These are phyloP conservation scores for Cephus spinipes DNA, from an alignment of 2,888 invertebrate species.

Conservation along the genomic window DNA sequence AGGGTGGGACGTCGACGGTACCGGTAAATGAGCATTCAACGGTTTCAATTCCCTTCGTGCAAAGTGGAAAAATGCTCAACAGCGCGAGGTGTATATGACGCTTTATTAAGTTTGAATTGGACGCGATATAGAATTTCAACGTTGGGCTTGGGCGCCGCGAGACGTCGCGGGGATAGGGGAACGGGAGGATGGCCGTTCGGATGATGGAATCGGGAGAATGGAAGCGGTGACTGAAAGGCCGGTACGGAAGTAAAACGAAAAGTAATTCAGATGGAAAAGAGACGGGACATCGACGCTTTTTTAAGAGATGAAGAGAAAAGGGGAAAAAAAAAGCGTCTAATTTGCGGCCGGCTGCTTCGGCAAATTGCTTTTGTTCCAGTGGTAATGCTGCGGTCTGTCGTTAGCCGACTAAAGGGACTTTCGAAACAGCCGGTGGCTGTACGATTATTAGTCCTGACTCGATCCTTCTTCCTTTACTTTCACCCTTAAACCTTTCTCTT, in stretches of 20 bases:
- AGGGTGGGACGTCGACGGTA: constrained; percentile 25
- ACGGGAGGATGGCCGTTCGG: background rate
- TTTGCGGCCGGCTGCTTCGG: background rate
- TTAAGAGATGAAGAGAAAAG: background rate
- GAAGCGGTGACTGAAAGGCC: background rate
- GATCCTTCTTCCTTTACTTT: background rate
- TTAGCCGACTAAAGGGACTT: background rate
- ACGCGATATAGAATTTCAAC: constrained; percentile 53
- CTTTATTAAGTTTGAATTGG: constrained; percentile 64
- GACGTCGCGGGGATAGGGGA: background rate
- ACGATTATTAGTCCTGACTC: constrained; percentile 2
- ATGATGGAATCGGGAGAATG: background rate
- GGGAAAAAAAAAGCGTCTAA: background rate
- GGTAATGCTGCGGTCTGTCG: background rate
- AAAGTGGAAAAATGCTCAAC: constrained; percentile 41
- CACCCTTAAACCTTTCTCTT: background rate
- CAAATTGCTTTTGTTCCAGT: background rate
- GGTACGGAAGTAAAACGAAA: background rate
- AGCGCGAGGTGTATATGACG: constrained; percentile 55
- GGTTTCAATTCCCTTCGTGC: constrained; percentile 45
- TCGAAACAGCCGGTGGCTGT: background rate
- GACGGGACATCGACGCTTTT: background rate
- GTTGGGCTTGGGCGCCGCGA: background rate
- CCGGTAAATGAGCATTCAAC: constrained; percentile 61
- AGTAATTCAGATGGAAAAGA: background rate